These are phyloP conservation scores for Zaprionus lineosus DNA, from an alignment of 2,888 invertebrate genomes.

Conservation along the genomic window DNA sequence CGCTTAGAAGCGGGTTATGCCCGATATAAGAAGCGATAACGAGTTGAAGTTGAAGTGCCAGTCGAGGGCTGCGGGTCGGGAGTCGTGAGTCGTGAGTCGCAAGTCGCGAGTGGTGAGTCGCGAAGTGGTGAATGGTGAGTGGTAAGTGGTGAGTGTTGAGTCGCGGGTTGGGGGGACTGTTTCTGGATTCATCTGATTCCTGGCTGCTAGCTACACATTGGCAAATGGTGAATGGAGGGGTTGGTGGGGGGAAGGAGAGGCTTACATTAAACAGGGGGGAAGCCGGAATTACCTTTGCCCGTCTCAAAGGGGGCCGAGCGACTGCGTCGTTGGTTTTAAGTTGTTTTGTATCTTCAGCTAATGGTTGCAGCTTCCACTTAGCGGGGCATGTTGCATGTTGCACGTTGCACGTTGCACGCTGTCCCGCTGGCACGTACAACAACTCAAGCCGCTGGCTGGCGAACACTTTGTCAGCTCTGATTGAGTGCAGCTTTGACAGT, in stretches of 20 bases:
- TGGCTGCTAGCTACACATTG: too few species aligned
- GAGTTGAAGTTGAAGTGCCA: slow-evolving; percentile 62
- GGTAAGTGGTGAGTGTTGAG: neutral
- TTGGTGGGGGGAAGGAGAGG: neutral
- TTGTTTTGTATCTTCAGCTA: slow-evolving; percentile 43
- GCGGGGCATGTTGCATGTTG: slow-evolving; percentile 2
- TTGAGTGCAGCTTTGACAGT: slow-evolving; percentile 66
- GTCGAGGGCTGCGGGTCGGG: too few species aligned
- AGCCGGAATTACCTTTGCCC: neutral
- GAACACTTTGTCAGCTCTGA: slow-evolving; percentile 53
- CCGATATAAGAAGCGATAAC: slow-evolving; percentile 76
- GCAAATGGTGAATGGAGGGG: neutral
- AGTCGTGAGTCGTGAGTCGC: neutral
- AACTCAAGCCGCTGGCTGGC: slow-evolving; percentile 37
- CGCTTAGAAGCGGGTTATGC: slow-evolving; percentile 61
- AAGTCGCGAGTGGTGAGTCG: slow-evolving; percentile 11
- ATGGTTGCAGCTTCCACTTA: slow-evolving; percentile 39
- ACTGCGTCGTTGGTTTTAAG: slow-evolving; percentile 1
- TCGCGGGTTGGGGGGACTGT: slow-evolving; percentile 23
- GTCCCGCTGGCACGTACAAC: slow-evolving; percentile 36
- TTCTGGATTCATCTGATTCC: slow-evolving; percentile 48
- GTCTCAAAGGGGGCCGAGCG: neutral
- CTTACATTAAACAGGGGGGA: neutral
- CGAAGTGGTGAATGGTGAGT: too few species aligned
- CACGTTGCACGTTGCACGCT: neutral